A percentile compares a stretch with the other conserved stretches of the same genome.
phyloP scores from a whole-genome alignment of 2,113 vertebrate genomes.

The Tyto alba region DNA sequence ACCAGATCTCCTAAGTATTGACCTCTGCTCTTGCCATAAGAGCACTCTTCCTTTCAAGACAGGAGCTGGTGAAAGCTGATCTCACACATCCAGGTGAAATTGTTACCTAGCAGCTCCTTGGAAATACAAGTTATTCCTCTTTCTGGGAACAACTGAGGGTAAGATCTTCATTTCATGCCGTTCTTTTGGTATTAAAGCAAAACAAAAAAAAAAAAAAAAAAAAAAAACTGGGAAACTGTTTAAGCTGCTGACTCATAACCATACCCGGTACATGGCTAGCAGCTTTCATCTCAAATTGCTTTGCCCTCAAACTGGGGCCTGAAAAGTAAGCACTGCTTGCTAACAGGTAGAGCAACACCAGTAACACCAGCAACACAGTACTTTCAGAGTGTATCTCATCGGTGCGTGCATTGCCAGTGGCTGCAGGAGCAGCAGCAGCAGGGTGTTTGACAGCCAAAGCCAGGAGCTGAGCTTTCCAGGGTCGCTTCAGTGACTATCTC shows the following conservation, averaged over 20 bases:
- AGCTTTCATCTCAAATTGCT: neutral
- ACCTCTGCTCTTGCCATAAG: slow-evolving; percentile 12
- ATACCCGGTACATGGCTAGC: neutral
- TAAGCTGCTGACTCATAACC: neutral
- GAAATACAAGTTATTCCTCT: neutral
- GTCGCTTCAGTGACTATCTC: neutral
- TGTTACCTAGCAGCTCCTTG: neutral
- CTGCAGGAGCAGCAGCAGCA: neutral
- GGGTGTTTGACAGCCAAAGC: neutral
- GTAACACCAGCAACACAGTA: neutral
- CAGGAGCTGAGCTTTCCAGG: neutral
- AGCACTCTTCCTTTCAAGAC: slow-evolving; percentile 32
- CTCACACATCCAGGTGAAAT: neutral
- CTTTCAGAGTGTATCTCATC: neutral
- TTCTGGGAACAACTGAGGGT: neutral
- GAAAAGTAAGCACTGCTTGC: neutral
- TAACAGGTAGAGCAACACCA: neutral
- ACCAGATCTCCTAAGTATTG: slow-evolving; percentile 7
- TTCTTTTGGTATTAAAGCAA: neutral
- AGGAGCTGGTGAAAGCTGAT: slow-evolving; percentile 31
- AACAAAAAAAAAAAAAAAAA: neutral
- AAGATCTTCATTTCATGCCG: neutral
- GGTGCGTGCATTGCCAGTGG: neutral
- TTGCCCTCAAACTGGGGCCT: neutral
- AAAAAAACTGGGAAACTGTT: neutral